These are phyloP conservation scores for Smittia sp. DNA, from an alignment of 2,888 invertebrate genomes.

Conservation along the genomic window DNA sequence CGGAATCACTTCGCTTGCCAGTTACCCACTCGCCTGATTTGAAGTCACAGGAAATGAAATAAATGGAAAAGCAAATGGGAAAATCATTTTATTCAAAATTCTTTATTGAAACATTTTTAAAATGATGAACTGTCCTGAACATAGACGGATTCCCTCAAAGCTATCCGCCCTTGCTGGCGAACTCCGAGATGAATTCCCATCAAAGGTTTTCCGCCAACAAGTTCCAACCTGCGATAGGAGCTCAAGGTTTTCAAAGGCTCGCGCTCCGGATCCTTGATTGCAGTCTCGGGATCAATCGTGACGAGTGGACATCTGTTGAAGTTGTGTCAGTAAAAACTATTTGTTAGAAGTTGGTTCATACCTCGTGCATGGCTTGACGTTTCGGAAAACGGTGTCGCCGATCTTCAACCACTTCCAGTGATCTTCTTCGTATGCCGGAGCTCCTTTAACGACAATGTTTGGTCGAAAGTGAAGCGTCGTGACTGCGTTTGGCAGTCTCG, in stretches of 20 bases:
- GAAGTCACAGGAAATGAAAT: too few relatives aligned
- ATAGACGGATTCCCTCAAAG: slow-evolving; percentile 55
- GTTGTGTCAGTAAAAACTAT: neutral
- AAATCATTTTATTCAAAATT: too few relatives aligned
- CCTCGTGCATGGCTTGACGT: slow-evolving; percentile 62
- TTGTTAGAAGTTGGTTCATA: neutral
- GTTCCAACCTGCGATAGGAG: slow-evolving; percentile 52
- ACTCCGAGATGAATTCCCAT: slow-evolving; percentile 55
- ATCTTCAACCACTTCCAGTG: slow-evolving; percentile 66
- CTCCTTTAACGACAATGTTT: slow-evolving; percentile 64
- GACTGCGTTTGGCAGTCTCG: slow-evolving; percentile 57
- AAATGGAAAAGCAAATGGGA: too few relatives aligned
- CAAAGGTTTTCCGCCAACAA: slow-evolving; percentile 48
- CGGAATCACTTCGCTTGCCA: slow-evolving; percentile 15
- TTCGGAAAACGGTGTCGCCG: slow-evolving; percentile 60
- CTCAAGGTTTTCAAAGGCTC: slow-evolving; percentile 66
- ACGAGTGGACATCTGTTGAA: slow-evolving; percentile 61
- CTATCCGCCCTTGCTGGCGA: slow-evolving; percentile 49
- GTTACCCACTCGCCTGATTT: slow-evolving; percentile 22
- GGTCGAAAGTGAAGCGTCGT: slow-evolving; percentile 60
- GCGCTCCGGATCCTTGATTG: slow-evolving; percentile 56
- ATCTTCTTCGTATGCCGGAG: slow-evolving; percentile 62
- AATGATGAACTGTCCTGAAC: slow-evolving; percentile 44
- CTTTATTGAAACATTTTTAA: too few relatives aligned
- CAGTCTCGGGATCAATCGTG: slow-evolving; percentile 66